Evolutionary conservation across 2,888 invertebrate species (phyloP), one percentile per base, ranked within the genome.

Genomic region (Eilema sororculum): DNA sequence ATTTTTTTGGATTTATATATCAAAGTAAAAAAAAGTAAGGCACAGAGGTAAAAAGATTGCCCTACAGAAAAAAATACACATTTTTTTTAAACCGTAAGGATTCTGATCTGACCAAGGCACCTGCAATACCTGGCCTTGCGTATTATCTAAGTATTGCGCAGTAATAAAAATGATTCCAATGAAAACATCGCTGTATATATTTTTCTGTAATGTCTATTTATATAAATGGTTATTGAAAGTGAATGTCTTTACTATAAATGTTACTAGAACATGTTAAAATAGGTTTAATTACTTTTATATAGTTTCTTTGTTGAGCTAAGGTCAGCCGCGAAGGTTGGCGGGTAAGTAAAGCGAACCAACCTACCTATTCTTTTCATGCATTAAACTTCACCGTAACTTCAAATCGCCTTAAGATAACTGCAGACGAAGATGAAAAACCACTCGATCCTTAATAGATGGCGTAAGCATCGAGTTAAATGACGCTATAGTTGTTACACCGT

Each of bases 91-190:
- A 78, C 74, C 65, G 72, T 64, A 41, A 73, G 72, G 71, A 77
- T 74, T 77, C 64, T 75, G 67, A 68, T 77, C 64, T 76, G 67
- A 68, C 65, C 72, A 60, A 73, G 64, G 61, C 69, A 76, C 73
- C 76, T 75, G 71, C 63, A 59, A n/a, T 66, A 25, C 22, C 68
- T 71, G 82, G 63, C 82, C 82, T 82, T 82, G 82, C 65, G 65
- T 73, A 82, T 82, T 82, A 82, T 82, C 82, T 80, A 76, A 78
- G 76, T 80, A 79, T 79, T 82, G 79, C 82, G 82, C 79, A 82
- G 77, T 82, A 75, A 79, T 75, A 70, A 75, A 78, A 75, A 73
- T 65, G 63, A 67, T 78, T 78, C 71, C 63, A 72, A 68, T 69
- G 72, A 75, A 78, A 76, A 73, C 73, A 73, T 64, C 46, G 67